Percentiles rank a stretch among this genome's conserved stretches.
Conservation (phyloP, 2,797 vertebrate genomes). For the Ara ararauna region DNA sequence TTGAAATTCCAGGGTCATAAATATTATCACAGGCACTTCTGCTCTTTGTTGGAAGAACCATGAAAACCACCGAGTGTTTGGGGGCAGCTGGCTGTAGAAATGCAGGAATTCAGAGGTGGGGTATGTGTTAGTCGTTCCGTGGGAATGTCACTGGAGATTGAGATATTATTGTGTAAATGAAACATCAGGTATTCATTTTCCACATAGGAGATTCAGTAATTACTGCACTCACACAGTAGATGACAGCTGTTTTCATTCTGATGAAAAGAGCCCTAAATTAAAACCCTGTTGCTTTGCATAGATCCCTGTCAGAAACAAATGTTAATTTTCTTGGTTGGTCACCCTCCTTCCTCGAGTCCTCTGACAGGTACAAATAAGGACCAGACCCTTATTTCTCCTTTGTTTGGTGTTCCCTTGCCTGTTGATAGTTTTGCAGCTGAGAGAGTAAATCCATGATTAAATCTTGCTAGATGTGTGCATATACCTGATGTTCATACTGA, state of each 20-base stretch:
- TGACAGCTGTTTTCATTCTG: slow-evolving; percentile 71
- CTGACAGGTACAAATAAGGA: not conserved
- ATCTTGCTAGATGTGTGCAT: not conserved
- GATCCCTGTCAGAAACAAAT: slow-evolving; percentile 52
- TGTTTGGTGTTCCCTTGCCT: not conserved
- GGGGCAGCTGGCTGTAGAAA: not conserved
- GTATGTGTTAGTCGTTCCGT: not conserved
- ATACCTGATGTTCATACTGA: not conserved
- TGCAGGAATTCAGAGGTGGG: not conserved
- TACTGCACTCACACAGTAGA: slow-evolving; percentile 39
- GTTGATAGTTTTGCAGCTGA: not conserved
- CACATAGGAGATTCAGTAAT: slow-evolving; percentile 43
- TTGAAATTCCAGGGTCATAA: not conserved
- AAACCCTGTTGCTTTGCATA: slow-evolving; percentile 55
- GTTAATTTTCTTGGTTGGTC: slow-evolving; percentile 50
- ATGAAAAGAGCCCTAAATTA: slow-evolving; percentile 65
- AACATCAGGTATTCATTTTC: slow-evolving; percentile 55
- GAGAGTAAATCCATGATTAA: not conserved
- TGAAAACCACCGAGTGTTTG: not conserved
- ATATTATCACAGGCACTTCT: not conserved
- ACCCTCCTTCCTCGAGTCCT: not conserved
- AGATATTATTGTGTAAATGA: slow-evolving; percentile 51
- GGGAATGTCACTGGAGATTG: slow-evolving; percentile 53
- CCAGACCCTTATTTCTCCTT: not conserved
- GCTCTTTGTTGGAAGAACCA: not conserved